Evolutionary conservation across 2,888 invertebrate species (phyloP), one percentile per base, ranked within the genome.

Genomic region (Cosmorhoe ocellata): DNA sequence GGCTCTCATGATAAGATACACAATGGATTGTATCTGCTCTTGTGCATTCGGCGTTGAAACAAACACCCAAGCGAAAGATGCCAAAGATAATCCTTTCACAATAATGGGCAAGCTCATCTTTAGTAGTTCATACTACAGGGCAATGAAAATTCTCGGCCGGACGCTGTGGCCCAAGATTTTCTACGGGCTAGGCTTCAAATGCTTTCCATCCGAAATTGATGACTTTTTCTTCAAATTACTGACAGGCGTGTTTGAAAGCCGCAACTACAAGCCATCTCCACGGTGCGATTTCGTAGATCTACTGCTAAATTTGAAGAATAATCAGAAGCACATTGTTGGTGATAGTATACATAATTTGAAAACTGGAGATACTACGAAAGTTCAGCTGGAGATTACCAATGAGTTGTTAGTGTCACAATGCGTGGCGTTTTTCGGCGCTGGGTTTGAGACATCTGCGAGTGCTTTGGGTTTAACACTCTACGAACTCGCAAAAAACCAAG

Each of bases 341-440:
- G 76, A 78, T 27, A 72, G 71, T n/a, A 67, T 80, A 3, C 63
- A 37, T 7, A 70, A 68, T 36, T 44, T 70, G 14, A 65, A 66
- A 26, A 64, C 3, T 9, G 63, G 63, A 1, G 66, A 50, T 0
- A 61, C 46, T 1, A 56, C 68, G 10, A 69, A 59, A 14, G 39
- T 69, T 0, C 47, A 63, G n/a, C 22, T 78, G 0, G 61, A 72
- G 6, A 59, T 91, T 2, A 72, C 78, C 1, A 60, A 87, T 11
- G 76, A 85, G 1, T 69, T 91, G 32, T 58, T 92, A 9, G 79
- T 84, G 0, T 84, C 91, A 0, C 92, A 93, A 43, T 85, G 91
- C 1, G 81, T 91, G 13, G 63, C 91, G 0, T 91, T 93, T 34
- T 81, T 81, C 36, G 68, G 56, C 5, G 81, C 76, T 18, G 81